phyloP scores from a whole-genome alignment of 2,888 invertebrate species.

The Hybos culiciformis region DNA sequence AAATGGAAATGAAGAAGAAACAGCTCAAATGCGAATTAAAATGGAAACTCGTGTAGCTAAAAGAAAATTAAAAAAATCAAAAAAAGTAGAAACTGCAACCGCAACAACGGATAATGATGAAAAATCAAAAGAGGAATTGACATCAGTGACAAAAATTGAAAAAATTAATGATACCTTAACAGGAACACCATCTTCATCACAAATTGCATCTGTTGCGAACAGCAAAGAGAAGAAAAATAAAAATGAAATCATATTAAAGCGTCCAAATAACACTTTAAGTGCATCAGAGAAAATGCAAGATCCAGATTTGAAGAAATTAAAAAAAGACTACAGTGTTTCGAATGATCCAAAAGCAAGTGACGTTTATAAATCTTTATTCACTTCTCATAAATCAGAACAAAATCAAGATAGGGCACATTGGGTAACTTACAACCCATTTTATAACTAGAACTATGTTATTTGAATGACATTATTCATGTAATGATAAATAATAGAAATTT shows the following conservation, averaged over 20 bases:
- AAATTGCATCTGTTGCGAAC: background rate
- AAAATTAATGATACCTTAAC: background rate
- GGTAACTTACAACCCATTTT: conserved; percentile 96
- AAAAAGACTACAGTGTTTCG: conserved; percentile 71
- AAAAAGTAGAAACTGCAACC: conserved; percentile 10
- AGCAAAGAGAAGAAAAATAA: conserved; percentile 11
- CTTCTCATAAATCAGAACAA: conserved; percentile 73
- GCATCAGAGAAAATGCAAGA: conserved; percentile 37
- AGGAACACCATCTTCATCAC: background rate
- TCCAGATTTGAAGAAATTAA: conserved; percentile 62
- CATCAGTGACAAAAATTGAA: conserved; percentile 6
- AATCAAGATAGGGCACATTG: conserved; percentile 86
- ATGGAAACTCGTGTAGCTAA: conserved; percentile 54
- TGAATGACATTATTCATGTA: too few relatives aligned
- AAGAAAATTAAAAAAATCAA: conserved; percentile 53
- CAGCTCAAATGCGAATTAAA: conserved; percentile 46
- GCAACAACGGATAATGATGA: too few relatives aligned
- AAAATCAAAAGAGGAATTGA: background rate
- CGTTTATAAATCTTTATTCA: conserved; percentile 92
- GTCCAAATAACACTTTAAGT: conserved; percentile 21
- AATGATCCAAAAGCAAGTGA: conserved; percentile 80
- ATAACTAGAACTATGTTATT: too few relatives aligned
- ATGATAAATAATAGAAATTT: too few relatives aligned
- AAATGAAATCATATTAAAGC: too few relatives aligned
- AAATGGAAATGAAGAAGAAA: conserved; percentile 72